phyloP scores from a whole-genome alignment of 64 coral and sea anemone genomes.

The Porites lutea region DNA sequence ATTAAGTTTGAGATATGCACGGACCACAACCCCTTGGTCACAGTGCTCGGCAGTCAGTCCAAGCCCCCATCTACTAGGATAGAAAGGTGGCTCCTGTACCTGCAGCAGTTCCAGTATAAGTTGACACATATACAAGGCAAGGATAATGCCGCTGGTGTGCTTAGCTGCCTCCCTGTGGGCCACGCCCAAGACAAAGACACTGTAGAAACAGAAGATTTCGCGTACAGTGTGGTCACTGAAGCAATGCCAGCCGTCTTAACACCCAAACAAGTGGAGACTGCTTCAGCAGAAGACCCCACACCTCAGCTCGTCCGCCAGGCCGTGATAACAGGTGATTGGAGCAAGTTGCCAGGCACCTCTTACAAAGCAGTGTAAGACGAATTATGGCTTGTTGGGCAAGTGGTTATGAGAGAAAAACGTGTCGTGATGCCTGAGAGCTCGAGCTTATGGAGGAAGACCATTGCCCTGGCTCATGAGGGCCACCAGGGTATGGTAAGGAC shows the following conservation, averaged over 20 bases:
- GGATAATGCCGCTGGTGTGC: slow-evolving; percentile 39
- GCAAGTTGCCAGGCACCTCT: slow-evolving; percentile 11
- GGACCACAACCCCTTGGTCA: slow-evolving; percentile 29
- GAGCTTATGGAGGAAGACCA: slow-evolving; percentile 12
- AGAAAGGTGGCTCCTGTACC: slow-evolving; percentile 63
- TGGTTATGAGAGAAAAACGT: slow-evolving; percentile 34
- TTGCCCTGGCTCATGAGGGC: slow-evolving; percentile 11
- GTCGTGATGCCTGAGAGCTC: slow-evolving; percentile 34
- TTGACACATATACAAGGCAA: slow-evolving; percentile 44
- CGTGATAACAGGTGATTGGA: slow-evolving; percentile 45
- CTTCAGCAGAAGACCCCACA: slow-evolving; percentile 9
- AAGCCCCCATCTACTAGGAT: slow-evolving; percentile 53
- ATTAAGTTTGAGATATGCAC: slow-evolving; percentile 9
- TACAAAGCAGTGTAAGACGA: slow-evolving; percentile 51
- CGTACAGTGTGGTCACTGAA: slow-evolving; percentile 35
- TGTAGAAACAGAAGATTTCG: slow-evolving; percentile 37
- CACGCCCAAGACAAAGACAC: background rate
- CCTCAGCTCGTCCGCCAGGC: background rate
- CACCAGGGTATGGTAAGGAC: slow-evolving; percentile 60
- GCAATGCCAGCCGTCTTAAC: slow-evolving; percentile 26
- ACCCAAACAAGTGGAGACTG: slow-evolving; percentile 37
- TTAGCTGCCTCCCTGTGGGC: slow-evolving; percentile 51
- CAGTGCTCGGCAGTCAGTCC: slow-evolving; percentile 1
- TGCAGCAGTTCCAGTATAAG: slow-evolving; percentile 47
- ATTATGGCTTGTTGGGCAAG: slow-evolving; percentile 34